Percentiles rank a stretch among this genome's conserved stretches.
Conservation (phyloP, 2,113 vertebrate genomes). For the Tilapia sparmanii region DNA sequence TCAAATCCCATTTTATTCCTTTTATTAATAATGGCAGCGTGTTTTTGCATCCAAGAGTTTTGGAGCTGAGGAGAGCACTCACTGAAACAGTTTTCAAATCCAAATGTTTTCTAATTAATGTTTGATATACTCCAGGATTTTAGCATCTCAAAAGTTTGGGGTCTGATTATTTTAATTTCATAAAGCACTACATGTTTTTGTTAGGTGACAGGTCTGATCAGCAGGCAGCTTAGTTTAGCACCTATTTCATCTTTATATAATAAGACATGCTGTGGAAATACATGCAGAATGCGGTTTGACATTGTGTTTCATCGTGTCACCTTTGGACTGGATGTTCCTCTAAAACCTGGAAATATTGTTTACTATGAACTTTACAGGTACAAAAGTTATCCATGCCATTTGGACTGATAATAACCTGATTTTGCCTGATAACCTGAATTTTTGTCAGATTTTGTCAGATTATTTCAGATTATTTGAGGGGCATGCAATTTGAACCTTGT, state of each 20-base stretch:
- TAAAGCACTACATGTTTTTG: background rate
- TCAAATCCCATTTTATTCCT: background rate
- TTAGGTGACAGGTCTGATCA: background rate
- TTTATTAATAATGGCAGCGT: background rate
- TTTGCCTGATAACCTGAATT: no score
- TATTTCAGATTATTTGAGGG: background rate
- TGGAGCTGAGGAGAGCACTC: background rate
- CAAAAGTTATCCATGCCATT: background rate
- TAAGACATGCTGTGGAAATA: accelerated
- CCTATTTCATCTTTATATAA: background rate
- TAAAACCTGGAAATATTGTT: background rate
- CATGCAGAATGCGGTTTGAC: background rate
- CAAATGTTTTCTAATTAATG: background rate
- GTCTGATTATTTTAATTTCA: background rate
- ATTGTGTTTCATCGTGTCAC: background rate
- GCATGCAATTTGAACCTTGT: background rate
- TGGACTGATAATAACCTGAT: background rate
- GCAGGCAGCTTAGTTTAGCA: background rate
- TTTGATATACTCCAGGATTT: background rate
- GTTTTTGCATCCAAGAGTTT: background rate
- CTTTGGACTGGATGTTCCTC: background rate
- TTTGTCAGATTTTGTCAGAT: no score
- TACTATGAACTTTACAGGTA: background rate
- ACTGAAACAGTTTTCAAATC: background rate
- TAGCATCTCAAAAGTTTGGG: background rate